Conservation (phyloP, 2,113 vertebrate species). For the Misgurnus anguillicaudatus region DNA sequence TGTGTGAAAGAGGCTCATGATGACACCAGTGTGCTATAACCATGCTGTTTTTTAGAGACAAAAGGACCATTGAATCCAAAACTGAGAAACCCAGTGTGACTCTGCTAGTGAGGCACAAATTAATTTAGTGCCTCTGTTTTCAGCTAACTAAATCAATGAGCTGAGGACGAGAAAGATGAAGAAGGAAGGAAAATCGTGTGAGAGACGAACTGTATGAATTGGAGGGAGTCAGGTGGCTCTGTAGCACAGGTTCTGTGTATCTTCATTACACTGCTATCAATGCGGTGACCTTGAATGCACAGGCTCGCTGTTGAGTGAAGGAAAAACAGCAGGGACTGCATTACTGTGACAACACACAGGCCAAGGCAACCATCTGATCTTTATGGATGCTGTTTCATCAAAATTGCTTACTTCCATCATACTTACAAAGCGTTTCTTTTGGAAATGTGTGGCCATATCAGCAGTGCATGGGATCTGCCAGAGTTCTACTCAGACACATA, state of each 20-base stretch:
- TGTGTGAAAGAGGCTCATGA: not conserved
- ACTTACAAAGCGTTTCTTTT: not conserved
- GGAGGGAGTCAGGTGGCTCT: conserved; percentile 48
- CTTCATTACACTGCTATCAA: conserved; percentile 67
- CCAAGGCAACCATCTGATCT: conserved; percentile 5
- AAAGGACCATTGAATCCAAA: not conserved
- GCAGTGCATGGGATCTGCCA: too few relatives aligned
- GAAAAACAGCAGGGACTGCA: not conserved
- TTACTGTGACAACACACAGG: not conserved
- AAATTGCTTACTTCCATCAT: not conserved
- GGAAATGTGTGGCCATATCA: too few relatives aligned
- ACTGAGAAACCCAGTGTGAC: not conserved
- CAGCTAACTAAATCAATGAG: conserved; percentile 47
- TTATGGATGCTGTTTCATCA: conserved; percentile 14
- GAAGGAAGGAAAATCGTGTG: conserved; percentile 27
- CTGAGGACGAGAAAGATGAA: conserved; percentile 52
- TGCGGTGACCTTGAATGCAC: conserved; percentile 69
- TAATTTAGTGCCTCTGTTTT: conserved; percentile 54
- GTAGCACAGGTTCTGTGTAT: conserved; percentile 67
- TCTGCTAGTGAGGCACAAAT: not conserved
- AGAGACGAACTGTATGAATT: not conserved
- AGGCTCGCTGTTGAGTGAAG: conserved; percentile 59
- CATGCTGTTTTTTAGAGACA: not conserved
- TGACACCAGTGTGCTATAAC: conserved; percentile 4
- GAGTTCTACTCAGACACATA: too few relatives aligned